These are phyloP conservation scores for Odobenus rosmarus DNA, from an alignment of 2,113 vertebrate genomes.

Conservation along the genomic window DNA sequence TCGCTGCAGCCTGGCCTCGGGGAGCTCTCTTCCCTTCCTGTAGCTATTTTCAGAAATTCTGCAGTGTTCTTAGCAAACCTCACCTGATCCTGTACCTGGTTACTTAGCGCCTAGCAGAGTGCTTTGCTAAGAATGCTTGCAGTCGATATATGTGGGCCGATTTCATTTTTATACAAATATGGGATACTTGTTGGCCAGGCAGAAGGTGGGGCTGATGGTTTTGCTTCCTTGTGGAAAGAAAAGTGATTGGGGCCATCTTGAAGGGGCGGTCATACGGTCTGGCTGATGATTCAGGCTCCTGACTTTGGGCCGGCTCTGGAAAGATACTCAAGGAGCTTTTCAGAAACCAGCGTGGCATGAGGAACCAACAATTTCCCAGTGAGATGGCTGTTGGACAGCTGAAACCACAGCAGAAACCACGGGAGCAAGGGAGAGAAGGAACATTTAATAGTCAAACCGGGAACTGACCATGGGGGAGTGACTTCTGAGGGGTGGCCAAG, in stretches of 20 bases:
- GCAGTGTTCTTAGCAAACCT: neutral
- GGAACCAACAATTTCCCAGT: neutral
- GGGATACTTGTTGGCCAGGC: neutral
- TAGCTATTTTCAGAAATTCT: slow-evolving; percentile 68
- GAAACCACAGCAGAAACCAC: neutral
- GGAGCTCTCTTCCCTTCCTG: slow-evolving; percentile 40
- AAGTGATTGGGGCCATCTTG: slow-evolving; percentile 45
- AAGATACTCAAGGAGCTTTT: neutral
- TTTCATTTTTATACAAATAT: neutral
- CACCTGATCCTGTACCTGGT: neutral
- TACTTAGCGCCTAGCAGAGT: slow-evolving; percentile 7
- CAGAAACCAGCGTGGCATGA: neutral
- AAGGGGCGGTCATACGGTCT: neutral
- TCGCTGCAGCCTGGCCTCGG: slow-evolving; percentile 54
- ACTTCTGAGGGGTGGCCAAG: neutral
- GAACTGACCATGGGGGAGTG: neutral
- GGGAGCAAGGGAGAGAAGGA: neutral
- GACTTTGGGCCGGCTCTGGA: neutral
- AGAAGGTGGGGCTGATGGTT: slow-evolving; percentile 31
- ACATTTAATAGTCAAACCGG: neutral
- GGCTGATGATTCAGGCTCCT: neutral
- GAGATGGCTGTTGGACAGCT: neutral
- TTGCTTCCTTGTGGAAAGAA: slow-evolving; percentile 70
- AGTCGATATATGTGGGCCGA: neutral
- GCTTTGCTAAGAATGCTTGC: neutral